Evolutionary conservation across 2,888 invertebrate genomes (phyloP).

Genomic region (Watsonalla binaria): DNA sequence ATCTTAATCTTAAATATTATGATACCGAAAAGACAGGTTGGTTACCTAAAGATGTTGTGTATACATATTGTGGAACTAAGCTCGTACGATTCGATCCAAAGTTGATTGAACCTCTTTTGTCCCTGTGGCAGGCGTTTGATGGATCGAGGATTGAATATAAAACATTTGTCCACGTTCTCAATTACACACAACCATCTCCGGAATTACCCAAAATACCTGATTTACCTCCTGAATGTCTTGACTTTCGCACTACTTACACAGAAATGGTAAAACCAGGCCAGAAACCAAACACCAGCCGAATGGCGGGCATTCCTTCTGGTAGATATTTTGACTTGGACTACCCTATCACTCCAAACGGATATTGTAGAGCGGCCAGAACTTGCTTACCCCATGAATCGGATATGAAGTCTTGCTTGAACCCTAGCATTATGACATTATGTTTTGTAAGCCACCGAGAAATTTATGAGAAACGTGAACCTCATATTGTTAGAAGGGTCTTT

Average conservation of each 20-base stretch:
- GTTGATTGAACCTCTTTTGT: slow-evolving; percentile 69
- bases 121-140: slow-evolving; percentile 64
- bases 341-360: slow-evolving; percentile 49
- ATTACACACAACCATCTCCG: slow-evolving; percentile 58
- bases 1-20: slow-evolving; percentile 49
- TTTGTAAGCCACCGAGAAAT: slow-evolving; percentile 60
- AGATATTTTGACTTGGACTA: slow-evolving; percentile 61
- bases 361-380: slow-evolving; percentile 40
- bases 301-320: slow-evolving; percentile 63
- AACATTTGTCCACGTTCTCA: slow-evolving; percentile 68
- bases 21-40: slow-evolving; percentile 62
- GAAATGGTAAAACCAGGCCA: slow-evolving; percentile 61
- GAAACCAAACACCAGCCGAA: slow-evolving; percentile 28
- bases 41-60: slow-evolving; percentile 62
- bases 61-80: slow-evolving; percentile 57
- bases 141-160: slow-evolving; percentile 67
- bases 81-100: slow-evolving; percentile 64
- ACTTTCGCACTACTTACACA: slow-evolving; percentile 58
- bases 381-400: slow-evolving; percentile 60
- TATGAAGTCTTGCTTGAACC: slow-evolving; percentile 45
- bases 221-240: slow-evolving; percentile 43
- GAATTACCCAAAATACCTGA: slow-evolving; percentile 62
- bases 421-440: slow-evolving; percentile 50
- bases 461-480: slow-evolving; percentile 53
- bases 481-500: slow-evolving; percentile 64